Evolutionary conservation across 2,888 invertebrate species (phyloP), one percentile per base, ranked within the genome.

Genomic region (Drosophila aldrichi): DNA sequence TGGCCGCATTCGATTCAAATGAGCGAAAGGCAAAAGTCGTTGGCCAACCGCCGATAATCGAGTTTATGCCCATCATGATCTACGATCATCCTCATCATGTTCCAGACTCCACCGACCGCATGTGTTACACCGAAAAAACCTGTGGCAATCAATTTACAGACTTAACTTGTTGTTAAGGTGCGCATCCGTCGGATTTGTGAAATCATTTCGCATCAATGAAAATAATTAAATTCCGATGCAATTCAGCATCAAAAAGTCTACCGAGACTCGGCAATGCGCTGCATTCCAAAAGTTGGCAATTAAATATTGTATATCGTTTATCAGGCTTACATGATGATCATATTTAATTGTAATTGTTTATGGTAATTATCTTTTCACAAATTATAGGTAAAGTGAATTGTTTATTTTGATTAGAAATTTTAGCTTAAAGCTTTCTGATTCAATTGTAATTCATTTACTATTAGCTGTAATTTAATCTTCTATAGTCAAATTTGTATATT

Each of bases 131-230:
- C 41, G 29, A 57, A 48, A 58, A 49, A 34, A 34, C 32, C 49
- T 46, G 44, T 43, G 43, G 64, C 59, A 60, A 41, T 49, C 43
- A 29, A 43, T 64, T 74, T 64, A 43, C 64, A 46, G 69, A 43
- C 40, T 64, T 44, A 67, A 44, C 51, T 65, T 54, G 56, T 64
- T 73, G 77, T 71, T 68, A 18, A 65, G 58, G 52, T 48, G 68
- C 65, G 49, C 68, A 78, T 72, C 71, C 74, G 80, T 80, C 68
- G 72, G 78, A 79, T 85, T 77, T 82, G 74, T 69, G 63, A 63
- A 85, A 55, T 79, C 63, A 76, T 77, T 72, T 75, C 66, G 55
- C 61, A 48, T 76, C 44, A 75, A 70, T 72, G 57, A 36, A 64
- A 48, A 34, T 43, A 59, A 55, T 56, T 60, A n/a, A 79, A 72